phyloP scores from a whole-genome alignment of 1,140 invertebrate species.

The Acromyrmex heyeri region DNA sequence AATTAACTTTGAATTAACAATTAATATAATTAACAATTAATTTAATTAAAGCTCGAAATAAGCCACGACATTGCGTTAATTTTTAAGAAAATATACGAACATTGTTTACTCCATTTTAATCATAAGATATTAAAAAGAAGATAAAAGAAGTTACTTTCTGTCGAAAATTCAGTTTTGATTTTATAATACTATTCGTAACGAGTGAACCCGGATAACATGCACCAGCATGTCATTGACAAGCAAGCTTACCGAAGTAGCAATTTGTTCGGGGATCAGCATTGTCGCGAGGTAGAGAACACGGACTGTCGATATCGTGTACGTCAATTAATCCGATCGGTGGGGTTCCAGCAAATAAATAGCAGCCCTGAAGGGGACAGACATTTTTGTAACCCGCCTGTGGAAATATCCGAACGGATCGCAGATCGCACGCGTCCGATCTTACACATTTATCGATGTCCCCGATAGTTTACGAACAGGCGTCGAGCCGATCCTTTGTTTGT shows the following conservation, averaged over 20 bases:
- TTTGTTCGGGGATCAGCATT: constrained; percentile 50
- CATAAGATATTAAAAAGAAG: not conserved
- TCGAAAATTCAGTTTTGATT: not conserved
- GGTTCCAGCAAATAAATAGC: constrained; percentile 32
- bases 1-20: too few species aligned
- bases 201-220: not conserved
- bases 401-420: constrained; percentile 3
- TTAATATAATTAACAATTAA: too few species aligned
- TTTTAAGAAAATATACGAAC: too few species aligned
- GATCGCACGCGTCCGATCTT: constrained; percentile 30
- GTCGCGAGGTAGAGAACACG: constrained; percentile 38
- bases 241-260: constrained; percentile 30
- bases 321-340: constrained; percentile 23
- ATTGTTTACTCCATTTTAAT: too few species aligned
- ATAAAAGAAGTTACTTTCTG: not conserved
- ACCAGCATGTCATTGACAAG: constrained; percentile 23
- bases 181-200: not conserved
- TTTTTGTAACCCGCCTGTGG: constrained; percentile 7
- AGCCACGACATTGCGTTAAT: too few species aligned
- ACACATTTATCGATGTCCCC: constrained; percentile 41
- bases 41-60: too few species aligned
- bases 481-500: constrained; percentile 30
- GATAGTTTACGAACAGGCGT: not conserved
- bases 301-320: constrained; percentile 52
- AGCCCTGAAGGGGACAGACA: not conserved